phyloP scores from a whole-genome alignment of 2,888 invertebrate species.

The Lochmaea capreae region DNA sequence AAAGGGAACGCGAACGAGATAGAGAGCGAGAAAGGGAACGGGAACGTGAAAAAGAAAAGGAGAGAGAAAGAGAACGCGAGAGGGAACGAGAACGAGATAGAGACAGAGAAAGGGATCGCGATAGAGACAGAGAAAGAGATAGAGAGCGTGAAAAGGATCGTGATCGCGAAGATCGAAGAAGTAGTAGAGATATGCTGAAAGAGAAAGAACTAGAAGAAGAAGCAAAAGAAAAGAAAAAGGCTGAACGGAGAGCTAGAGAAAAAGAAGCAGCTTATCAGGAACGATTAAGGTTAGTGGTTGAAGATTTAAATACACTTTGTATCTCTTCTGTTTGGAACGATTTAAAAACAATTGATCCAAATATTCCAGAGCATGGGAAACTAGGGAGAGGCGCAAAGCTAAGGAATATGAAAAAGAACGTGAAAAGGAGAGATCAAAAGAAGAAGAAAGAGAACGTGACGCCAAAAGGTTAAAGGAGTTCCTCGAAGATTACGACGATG shows the following conservation, averaged over 20 bases:
- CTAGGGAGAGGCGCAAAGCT: slow-evolving; percentile 87
- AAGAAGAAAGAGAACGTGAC: slow-evolving; percentile 90
- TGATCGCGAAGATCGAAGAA: slow-evolving; percentile 68
- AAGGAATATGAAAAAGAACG: slow-evolving; percentile 92
- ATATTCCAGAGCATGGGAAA: slow-evolving; percentile 80
- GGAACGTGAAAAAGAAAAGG: slow-evolving; percentile 65
- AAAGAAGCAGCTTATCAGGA: slow-evolving; percentile 98
- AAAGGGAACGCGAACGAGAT: slow-evolving; percentile 66
- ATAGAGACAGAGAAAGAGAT: slow-evolving; percentile 73
- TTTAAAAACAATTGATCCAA: neutral
- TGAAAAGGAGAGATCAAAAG: slow-evolving; percentile 84
- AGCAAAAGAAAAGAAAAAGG: slow-evolving; percentile 87
- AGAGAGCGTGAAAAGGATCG: slow-evolving; percentile 72
- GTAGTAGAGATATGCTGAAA: slow-evolving; percentile 73
- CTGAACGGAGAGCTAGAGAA: slow-evolving; percentile 91
- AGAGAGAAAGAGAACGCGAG: slow-evolving; percentile 64
- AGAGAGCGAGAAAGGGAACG: slow-evolving; percentile 66
- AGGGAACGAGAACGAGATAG: slow-evolving; percentile 66
- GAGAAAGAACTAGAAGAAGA: slow-evolving; percentile 94
- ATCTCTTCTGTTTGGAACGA: no score
- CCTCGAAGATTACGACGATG: slow-evolving; percentile 98
- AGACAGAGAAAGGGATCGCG: slow-evolving; percentile 65
- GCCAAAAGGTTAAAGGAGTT: slow-evolving; percentile 96
- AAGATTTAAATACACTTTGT: no score
- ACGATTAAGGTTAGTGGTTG: slow-evolving; percentile 67